A percentile compares a stretch with the other conserved stretches of the same genome.
These are phyloP conservation scores for Semnornis frantzii DNA, from an alignment of 2,113 vertebrate species.

Conservation along the genomic window DNA sequence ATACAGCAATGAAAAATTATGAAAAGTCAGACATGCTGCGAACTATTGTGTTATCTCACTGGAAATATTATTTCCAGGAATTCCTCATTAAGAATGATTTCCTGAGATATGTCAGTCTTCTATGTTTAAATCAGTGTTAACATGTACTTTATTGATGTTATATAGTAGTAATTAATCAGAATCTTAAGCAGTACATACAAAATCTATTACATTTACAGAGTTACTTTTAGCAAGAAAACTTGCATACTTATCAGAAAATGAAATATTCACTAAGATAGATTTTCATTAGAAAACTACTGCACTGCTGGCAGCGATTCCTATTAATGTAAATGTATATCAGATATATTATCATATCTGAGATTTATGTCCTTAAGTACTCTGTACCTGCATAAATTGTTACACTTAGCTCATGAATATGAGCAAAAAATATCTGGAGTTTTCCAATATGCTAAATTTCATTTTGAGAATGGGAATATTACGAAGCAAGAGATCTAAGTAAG, in stretches of 20 bases:
- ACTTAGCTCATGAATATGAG: background rate
- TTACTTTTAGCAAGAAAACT: background rate
- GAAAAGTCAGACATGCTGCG: background rate
- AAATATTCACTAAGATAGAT: background rate
- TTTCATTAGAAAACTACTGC: background rate
- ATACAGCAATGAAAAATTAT: background rate
- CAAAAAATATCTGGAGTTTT: background rate
- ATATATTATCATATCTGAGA: background rate
- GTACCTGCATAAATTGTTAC: background rate
- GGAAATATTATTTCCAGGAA: background rate
- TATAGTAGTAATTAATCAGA: slow-evolving; percentile 16
- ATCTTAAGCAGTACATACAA: background rate
- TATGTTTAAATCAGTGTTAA: slow-evolving; percentile 17
- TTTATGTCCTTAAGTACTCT: background rate
- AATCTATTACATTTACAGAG: background rate
- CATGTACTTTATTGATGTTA: background rate
- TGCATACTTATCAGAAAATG: background rate
- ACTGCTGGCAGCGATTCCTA: background rate
- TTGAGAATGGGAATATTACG: background rate
- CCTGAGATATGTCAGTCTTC: background rate
- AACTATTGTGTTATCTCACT: background rate
- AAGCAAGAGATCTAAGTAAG: background rate
- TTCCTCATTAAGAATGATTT: background rate
- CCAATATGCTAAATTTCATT: background rate
- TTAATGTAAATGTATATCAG: background rate